A percentile compares a stretch with the other conserved stretches of the same genome.
phyloP scores from a whole-genome alignment of 2,797 vertebrate genomes.

The Propithecus perrieri region DNA sequence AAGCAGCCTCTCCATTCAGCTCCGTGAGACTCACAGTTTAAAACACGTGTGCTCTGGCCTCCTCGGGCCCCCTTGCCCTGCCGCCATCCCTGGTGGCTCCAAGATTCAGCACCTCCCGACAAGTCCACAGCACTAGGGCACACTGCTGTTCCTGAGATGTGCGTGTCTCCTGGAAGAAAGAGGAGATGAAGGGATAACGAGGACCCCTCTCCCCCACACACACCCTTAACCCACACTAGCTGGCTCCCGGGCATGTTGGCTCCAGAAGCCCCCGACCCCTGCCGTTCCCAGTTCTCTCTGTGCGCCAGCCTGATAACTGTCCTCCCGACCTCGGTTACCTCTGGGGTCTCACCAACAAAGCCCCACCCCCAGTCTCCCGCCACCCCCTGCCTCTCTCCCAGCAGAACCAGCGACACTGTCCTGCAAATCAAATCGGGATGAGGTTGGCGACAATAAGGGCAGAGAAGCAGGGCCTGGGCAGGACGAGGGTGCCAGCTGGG shows the following conservation, averaged over 20 bases:
- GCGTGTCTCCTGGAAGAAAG: neutral
- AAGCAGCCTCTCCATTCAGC: neutral
- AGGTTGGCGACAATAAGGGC: neutral
- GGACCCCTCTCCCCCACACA: neutral
- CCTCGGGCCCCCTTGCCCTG: neutral
- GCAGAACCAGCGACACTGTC: neutral
- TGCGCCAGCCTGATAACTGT: neutral
- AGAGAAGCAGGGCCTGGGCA: neutral
- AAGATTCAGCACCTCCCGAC: neutral
- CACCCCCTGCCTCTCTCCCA: neutral
- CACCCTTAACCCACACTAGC: neutral
- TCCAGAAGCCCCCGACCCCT: neutral
- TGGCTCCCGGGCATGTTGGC: neutral
- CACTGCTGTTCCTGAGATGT: neutral
- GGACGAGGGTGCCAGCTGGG: neutral
- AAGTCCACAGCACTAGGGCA: neutral
- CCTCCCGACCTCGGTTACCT: neutral
- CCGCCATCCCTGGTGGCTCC: neutral
- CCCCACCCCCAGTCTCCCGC: no score
- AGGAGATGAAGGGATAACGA: neutral
- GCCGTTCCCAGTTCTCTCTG: neutral
- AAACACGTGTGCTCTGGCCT: neutral
- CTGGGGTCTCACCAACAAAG: neutral
- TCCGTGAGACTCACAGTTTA: neutral
- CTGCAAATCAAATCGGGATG: neutral